These are phyloP conservation scores for Parotocinclus haroldoi DNA, from an alignment of 2,797 vertebrate genomes.

Conservation along the genomic window DNA sequence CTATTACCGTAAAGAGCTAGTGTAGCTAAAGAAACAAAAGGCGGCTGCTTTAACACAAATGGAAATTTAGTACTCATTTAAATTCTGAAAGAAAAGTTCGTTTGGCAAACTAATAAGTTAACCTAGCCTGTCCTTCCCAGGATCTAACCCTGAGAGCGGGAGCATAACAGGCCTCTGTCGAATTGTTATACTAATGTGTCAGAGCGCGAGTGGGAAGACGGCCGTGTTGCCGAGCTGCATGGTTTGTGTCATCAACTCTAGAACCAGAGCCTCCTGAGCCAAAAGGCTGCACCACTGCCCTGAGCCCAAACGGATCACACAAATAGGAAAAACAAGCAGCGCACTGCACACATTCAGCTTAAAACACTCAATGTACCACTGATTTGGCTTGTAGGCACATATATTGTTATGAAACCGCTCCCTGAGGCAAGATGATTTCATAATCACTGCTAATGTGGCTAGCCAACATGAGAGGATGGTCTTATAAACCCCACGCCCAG, in stretches of 20 bases:
- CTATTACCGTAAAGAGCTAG: too few species aligned
- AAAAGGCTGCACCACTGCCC: constrained; percentile 43
- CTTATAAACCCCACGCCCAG: constrained; percentile 16
- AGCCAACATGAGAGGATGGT: constrained; percentile 18
- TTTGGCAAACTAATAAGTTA: too few species aligned
- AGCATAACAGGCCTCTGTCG: constrained; percentile 29
- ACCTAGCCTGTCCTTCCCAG: too few species aligned
- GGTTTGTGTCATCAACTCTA: constrained; percentile 28
- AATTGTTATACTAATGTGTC: constrained; percentile 39
- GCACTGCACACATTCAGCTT: constrained; percentile 45
- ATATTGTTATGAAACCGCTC: constrained; percentile 24
- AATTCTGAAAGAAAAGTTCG: too few species aligned
- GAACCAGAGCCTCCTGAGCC: constrained; percentile 43
- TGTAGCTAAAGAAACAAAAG: too few species aligned
- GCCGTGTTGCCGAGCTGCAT: constrained; percentile 27
- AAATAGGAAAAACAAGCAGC: constrained; percentile 43
- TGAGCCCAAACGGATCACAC: constrained; percentile 34
- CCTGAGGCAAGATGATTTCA: constrained; percentile 10
- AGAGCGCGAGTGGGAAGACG: constrained; percentile 28
- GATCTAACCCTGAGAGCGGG: background rate
- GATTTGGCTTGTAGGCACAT: constrained; percentile 15
- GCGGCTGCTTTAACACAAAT: too few species aligned
- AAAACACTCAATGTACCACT: constrained; percentile 36
- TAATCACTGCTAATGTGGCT: constrained; percentile 13
- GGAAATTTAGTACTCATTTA: too few species aligned